Conservation (phyloP, 2,888 invertebrate species). For the Drosophila koepferae region DNA sequence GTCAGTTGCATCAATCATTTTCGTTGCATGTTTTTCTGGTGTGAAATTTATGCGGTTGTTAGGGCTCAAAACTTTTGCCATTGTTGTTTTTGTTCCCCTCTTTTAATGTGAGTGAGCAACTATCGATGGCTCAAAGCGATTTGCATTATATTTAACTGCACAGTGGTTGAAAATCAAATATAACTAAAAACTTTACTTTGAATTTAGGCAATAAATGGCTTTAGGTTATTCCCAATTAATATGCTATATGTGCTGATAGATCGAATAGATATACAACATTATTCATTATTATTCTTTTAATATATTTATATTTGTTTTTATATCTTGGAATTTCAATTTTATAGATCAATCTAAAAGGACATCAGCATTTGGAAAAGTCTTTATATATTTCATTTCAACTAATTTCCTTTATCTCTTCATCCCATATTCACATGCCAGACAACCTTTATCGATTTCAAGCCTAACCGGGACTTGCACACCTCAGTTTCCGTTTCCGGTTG, state of each 20-base stretch:
- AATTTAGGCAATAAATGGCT: neutral
- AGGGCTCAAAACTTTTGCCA: constrained; percentile 53
- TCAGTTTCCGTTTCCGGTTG: constrained; percentile 69
- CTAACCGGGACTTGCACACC: constrained; percentile 60
- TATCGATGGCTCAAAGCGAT: constrained; percentile 41
- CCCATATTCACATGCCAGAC: neutral
- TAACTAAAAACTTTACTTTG: too few relatives aligned
- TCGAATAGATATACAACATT: neutral
- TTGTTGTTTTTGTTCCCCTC: constrained; percentile 8
- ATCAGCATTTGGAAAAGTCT: neutral
- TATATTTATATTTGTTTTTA: neutral
- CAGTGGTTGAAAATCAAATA: constrained; percentile 31
- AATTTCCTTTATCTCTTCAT: constrained; percentile 19
- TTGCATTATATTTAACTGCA: constrained; percentile 41
- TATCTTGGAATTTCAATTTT: neutral
- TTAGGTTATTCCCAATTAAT: neutral
- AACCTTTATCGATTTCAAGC: constrained; percentile 17
- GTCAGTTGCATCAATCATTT: neutral
- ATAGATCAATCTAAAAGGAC: neutral
- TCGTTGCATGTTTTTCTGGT: constrained; percentile 36
- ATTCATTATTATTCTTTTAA: too few relatives aligned
- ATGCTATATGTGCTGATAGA: neutral
- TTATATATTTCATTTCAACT: neutral
- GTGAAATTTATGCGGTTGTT: constrained; percentile 81
- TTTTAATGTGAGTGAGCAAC: constrained; percentile 34